Evolutionary conservation across 2,888 invertebrate genomes (phyloP).

Genomic region (Crocallis elinguaria): DNA sequence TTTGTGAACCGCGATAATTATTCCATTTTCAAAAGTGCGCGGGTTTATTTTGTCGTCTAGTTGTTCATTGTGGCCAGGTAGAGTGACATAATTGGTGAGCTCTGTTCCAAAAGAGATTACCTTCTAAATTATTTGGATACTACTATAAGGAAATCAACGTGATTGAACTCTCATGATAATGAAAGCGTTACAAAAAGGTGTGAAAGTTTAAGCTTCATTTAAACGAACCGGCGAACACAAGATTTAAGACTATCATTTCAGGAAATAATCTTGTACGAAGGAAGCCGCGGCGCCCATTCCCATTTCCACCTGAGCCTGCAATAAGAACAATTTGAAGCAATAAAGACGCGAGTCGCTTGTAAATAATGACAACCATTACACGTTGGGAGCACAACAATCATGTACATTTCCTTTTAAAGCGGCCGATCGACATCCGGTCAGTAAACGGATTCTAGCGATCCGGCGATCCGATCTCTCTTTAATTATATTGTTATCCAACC

Average conservation of each 20-base stretch:
- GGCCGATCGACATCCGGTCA: constrained; percentile 69
- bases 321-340: constrained; percentile 38
- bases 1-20: constrained; percentile 67
- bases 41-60: constrained; percentile 26
- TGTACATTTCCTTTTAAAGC: constrained; percentile 70
- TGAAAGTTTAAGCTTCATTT: not conserved
- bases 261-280: constrained; percentile 11
- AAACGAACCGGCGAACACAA: not conserved
- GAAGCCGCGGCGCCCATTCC: constrained; percentile 7
- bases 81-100: not conserved
- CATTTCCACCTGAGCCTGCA: constrained; percentile 29
- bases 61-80: not conserved
- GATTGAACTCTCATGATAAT: not conserved
- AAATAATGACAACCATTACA: constrained; percentile 75
- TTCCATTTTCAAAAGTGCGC: constrained; percentile 54
- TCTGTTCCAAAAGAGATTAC: too few species aligned
- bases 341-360: constrained; percentile 46
- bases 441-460: constrained; percentile 36
- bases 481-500: constrained; percentile 82
- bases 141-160: too few species aligned
- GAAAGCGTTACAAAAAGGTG: not conserved
- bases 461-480: constrained; percentile 71
- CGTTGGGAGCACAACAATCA: constrained; percentile 67
- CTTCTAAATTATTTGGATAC: too few species aligned
- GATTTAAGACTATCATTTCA: constrained; percentile 5